phyloP scores from a whole-genome alignment of 2,888 invertebrate genomes.

The Cacoxenus indagator region DNA sequence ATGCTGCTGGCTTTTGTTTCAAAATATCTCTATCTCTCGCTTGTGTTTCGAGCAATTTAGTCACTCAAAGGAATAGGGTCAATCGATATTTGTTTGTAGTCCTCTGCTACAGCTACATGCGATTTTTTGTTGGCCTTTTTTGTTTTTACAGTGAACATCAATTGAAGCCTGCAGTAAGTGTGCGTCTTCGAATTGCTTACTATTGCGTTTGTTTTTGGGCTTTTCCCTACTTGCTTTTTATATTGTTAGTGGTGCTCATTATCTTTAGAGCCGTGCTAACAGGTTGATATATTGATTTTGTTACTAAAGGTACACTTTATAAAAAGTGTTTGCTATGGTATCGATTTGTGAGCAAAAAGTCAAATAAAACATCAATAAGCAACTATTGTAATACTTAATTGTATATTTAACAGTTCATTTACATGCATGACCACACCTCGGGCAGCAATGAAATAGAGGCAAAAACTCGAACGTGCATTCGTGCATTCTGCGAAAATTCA shows the following conservation, averaged over 20 bases:
- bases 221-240: too few relatives aligned
- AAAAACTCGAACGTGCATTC: not conserved
- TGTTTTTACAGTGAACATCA: not conserved
- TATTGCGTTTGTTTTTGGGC: too few relatives aligned
- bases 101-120: not conserved
- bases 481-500: not conserved
- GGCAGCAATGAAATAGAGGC: not conserved
- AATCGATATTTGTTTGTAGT: constrained; percentile 47
- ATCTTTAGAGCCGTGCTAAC: too few relatives aligned
- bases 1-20: constrained; percentile 47
- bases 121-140: constrained; percentile 13
- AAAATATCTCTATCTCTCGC: not conserved
- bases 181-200: too few relatives aligned
- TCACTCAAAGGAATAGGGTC: constrained; percentile 47
- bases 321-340: not conserved
- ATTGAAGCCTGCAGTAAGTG: too few relatives aligned
- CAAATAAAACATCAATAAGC: constrained; percentile 14
- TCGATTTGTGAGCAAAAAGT: constrained; percentile 14
- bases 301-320: too few relatives aligned
- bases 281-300: too few relatives aligned
- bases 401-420: constrained; percentile 57
- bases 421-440: constrained; percentile 57
- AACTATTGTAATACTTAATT: constrained; percentile 35
- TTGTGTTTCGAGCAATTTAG: not conserved
- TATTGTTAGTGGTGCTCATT: too few relatives aligned